Percentiles rank a stretch among this genome's conserved stretches.
These are phyloP conservation scores for Amaurobius ferox DNA, from an alignment of 2,888 invertebrate genomes.

Conservation along the genomic window DNA sequence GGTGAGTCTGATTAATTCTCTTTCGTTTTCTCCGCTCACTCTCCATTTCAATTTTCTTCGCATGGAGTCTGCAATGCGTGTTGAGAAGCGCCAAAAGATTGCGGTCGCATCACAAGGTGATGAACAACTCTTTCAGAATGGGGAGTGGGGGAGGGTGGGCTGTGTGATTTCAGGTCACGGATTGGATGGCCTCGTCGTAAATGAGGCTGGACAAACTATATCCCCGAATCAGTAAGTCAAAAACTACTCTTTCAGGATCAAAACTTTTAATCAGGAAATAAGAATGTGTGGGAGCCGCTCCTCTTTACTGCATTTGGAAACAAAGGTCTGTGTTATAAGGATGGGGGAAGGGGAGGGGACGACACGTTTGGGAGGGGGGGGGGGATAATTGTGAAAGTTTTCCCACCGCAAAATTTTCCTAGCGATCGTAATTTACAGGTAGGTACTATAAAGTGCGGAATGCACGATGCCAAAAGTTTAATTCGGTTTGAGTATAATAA, in stretches of 20 bases:
- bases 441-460: no score
- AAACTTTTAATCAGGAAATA: neutral
- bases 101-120: neutral
- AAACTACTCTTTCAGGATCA: neutral
- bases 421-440: no score
- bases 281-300: neutral
- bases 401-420: no score
- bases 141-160: neutral
- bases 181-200: neutral
- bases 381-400: no score
- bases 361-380: neutral
- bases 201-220: neutral
- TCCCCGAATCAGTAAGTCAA: neutral
- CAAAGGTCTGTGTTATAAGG: no score
- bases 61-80: neutral
- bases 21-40: neutral
- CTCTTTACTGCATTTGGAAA: neutral
- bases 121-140: neutral
- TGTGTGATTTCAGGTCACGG: constrained; percentile 4
- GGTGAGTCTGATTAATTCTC: neutral
- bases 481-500: no score
- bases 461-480: no score
- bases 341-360: no score
- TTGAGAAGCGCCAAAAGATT: neutral
- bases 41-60: constrained; percentile 8